A percentile compares a stretch with the other conserved stretches of the same genome.
These are phyloP conservation scores for Pseudachorutes palmiensis DNA, from an alignment of 1,140 invertebrate species.

Conservation along the genomic window DNA sequence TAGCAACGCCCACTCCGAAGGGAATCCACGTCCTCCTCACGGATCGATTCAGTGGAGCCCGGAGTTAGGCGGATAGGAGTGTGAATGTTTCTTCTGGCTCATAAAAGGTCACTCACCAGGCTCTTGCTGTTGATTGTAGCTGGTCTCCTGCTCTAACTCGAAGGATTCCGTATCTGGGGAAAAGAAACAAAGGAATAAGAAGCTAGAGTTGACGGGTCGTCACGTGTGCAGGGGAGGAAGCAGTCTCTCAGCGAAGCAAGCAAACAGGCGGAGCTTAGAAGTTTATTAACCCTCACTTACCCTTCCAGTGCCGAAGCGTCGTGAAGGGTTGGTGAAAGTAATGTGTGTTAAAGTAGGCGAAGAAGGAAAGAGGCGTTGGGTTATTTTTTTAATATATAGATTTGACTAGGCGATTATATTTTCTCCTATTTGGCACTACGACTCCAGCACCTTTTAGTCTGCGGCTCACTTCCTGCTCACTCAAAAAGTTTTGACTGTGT, in stretches of 20 bases:
- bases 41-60: no score
- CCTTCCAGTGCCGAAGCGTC: background rate
- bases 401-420: background rate
- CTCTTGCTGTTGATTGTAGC: background rate
- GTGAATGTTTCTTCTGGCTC: no score
- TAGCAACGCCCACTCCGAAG: no score
- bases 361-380: background rate
- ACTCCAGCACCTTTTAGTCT: background rate
- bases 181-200: background rate
- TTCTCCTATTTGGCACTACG: background rate
- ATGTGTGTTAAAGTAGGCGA: background rate
- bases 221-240: background rate
- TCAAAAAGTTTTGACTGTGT: conserved; percentile 1
- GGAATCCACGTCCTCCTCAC: no score
- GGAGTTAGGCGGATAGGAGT: no score
- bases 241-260: conserved; percentile 8
- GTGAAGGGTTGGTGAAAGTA: background rate
- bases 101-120: background rate
- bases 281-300: background rate
- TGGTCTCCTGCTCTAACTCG: background rate
- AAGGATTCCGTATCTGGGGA: background rate
- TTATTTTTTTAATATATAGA: background rate
- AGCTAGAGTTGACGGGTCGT: background rate
- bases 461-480: background rate
- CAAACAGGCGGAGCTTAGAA: background rate